Evolutionary conservation across 1,140 invertebrate genomes (phyloP), one percentile per base, ranked within the genome.

Genomic region (Pentalonia nigronervosa): DNA sequence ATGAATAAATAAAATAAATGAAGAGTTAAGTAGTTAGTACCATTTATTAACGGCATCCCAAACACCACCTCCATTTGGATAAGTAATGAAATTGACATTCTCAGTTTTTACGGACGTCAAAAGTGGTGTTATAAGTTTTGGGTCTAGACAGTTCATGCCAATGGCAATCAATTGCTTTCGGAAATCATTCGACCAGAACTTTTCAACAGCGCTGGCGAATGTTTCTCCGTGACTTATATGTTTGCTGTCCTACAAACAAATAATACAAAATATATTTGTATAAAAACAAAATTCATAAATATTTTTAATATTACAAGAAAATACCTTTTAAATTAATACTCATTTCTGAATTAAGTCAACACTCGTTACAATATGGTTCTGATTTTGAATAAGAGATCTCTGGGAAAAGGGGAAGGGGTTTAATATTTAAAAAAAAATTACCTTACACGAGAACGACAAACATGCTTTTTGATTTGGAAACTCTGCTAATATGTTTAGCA

Each of bases 111-210:
- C 95, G 67, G 95, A 95, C 90, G 95, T 94, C 34, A 98, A 95
- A 3, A 98, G 95, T 2, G 96, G 95, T 0, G 95, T 94, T 7
- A 97, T 96, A 94, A 95, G 94, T 47, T 95, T 95, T 6, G 98
- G 97, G 90, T 96, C 95, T 2, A 98, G 96, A 95, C 98, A 99
- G 95, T 99, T 99, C 0, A 98, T 96, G 2, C 98, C 98, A 88
- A 99, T 96, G 7, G 97, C 98, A 60, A 97, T 95, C 60, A 98
- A 95, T 95, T 98, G 97, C 34, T 96, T 95, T 7, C 96, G 96
- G 6, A 0, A 41, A 94, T 96, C 96, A 47, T 95, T 95, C 93
- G 96, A 96, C 95, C 96, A 98, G 95, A 97, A 97, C 93, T 95
- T 95, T 94, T 96, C 95, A 4, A 96, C 96, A 11, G 96, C 96